Evolutionary conservation across 2,797 vertebrate genomes (phyloP), one percentile per base, ranked within the genome.

Genomic region (Tapera naevia): DNA sequence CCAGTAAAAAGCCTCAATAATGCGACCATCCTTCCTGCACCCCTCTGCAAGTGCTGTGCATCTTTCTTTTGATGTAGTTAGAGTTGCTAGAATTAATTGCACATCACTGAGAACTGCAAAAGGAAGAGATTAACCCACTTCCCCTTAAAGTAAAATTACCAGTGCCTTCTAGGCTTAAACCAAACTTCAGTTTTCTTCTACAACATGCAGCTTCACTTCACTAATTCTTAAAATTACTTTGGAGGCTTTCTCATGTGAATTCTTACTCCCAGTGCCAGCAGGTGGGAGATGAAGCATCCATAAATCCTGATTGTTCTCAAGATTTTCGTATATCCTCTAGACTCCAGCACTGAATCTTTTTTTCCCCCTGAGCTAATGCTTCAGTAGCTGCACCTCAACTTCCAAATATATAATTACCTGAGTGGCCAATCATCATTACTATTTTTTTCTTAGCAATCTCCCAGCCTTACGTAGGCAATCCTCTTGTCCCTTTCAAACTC

Each of bases 361-460:
- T 70, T 41, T 19, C 2, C 16, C 33, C 54, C 56, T 41, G 69
- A 97, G 89, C 62, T 79, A 89, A 94, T 23, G 84, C 91, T 94
- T 89, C 79, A 56, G 48, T 80, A 86, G 76, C 71, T 91, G 66
- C 9, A 6, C 75, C 71, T 92, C 87, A 73, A 93, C 86, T 95
- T 97, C 94, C 83, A 95, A 89, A 94, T 89, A 50, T 91, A 95
- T 95, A 91, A 95, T 95, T 94, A 96, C 95, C 71, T 53, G 86
- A 91, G 64, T 90, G 95, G 88, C 84, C 88, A 91, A 82, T 91
- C 95, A 93, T 91, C 58, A 74, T 88, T 84, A 85, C 73, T 60
- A 17, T 74, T 75, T 90, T 91, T 94, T 95, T 89, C 92, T 92
- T 80, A 81, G 43, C 30, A 90, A 82, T 72, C 67, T 89, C 73